Percentiles rank a stretch among this genome's conserved stretches.
These are phyloP conservation scores for Hylyphantes graminicola DNA, from an alignment of 1,140 invertebrate species.

Conservation along the genomic window DNA sequence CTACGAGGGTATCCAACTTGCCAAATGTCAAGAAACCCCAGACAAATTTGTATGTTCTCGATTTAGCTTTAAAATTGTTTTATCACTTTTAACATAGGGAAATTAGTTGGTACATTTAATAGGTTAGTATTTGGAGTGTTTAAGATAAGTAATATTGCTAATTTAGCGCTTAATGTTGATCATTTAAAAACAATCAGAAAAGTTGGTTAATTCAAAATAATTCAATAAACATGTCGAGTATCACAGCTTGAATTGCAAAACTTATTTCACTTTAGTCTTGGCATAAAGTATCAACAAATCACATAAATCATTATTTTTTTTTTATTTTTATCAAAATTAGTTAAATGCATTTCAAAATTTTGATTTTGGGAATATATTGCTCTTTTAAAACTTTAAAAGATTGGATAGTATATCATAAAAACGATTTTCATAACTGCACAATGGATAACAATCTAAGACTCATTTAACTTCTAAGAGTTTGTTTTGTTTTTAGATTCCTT, in stretches of 20 bases:
- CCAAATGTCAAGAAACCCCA: constrained; percentile 46
- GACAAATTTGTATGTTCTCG: neutral
- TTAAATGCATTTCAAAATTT: no score
- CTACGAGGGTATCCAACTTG: constrained; percentile 54
- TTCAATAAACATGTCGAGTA: constrained; percentile 32
- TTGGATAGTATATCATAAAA: no score
- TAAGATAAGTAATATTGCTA: neutral
- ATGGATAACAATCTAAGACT: neutral
- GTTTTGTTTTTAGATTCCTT: no score
- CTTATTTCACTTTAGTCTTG: neutral
- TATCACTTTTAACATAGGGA: neutral
- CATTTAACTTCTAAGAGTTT: no score
- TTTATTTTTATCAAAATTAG: no score
- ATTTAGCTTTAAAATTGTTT: neutral
- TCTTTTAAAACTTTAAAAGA: no score
- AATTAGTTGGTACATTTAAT: neutral
- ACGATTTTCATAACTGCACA: no score
- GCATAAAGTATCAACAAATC: no score
- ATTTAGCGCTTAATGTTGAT: constrained; percentile 4
- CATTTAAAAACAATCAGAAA: neutral
- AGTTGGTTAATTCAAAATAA: constrained; percentile 47
- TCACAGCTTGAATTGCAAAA: constrained; percentile 25
- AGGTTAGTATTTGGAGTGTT: neutral
- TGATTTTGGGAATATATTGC: no score
- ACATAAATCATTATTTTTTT: no score